Evolutionary conservation across 2,113 vertebrate genomes (phyloP).

Genomic region (Emydura subglobosa): DNA sequence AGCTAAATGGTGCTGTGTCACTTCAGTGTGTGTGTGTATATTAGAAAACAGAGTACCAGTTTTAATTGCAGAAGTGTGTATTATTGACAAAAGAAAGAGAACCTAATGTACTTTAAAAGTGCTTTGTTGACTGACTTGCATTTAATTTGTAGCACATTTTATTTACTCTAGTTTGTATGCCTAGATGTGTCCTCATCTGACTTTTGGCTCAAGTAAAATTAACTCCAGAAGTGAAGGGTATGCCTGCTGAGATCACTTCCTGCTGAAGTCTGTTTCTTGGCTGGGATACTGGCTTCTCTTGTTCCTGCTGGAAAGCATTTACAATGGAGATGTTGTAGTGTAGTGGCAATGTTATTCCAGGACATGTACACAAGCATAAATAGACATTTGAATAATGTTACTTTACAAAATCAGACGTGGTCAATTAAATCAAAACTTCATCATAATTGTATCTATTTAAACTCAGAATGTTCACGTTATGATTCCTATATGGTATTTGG

Average conservation of each 20-base stretch:
- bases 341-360: conserved; percentile 73
- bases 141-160: conserved; percentile 63
- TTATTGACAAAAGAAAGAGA: neutral
- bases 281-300: conserved; percentile 74
- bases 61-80: conserved; percentile 20
- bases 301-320: conserved; percentile 74
- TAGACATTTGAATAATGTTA: conserved; percentile 64
- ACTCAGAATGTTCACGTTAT: conserved; percentile 17
- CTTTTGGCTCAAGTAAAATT: conserved; percentile 64
- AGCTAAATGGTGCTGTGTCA: neutral
- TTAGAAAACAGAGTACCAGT: neutral
- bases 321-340: conserved; percentile 75
- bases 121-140: conserved; percentile 4
- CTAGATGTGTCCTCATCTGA: conserved; percentile 70
- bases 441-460: conserved; percentile 23
- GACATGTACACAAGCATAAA: conserved; percentile 66
- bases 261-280: conserved; percentile 72
- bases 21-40: neutral
- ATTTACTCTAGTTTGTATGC: conserved; percentile 50
- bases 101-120: neutral
- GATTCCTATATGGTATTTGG: neutral
- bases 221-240: conserved; percentile 67
- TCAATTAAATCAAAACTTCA: conserved; percentile 40
- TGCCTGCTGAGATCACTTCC: conserved; percentile 77
- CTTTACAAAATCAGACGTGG: conserved; percentile 49